These are phyloP conservation scores for Ceyx cyanopectus DNA, from an alignment of 2,113 vertebrate genomes.

Conservation along the genomic window DNA sequence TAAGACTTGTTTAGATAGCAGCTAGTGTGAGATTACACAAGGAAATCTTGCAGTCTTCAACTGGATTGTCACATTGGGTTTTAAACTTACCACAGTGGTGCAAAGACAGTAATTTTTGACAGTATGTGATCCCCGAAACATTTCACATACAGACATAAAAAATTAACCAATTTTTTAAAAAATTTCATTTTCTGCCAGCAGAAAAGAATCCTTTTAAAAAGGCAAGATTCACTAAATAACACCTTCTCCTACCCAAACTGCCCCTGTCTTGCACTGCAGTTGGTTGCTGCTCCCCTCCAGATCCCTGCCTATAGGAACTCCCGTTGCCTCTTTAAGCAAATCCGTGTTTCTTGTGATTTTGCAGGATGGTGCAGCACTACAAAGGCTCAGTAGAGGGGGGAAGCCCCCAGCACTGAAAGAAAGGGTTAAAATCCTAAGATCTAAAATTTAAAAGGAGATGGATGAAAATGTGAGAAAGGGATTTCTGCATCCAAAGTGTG, in stretches of 20 bases:
- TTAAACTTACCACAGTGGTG: constrained; percentile 16
- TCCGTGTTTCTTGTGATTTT: not conserved
- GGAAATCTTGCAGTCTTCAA: constrained; percentile 40
- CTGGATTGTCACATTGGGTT: constrained; percentile 19
- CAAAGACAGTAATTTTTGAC: not conserved
- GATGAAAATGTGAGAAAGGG: not conserved
- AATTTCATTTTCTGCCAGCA: constrained; percentile 63
- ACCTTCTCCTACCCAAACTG: not conserved
- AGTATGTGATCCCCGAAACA: not conserved
- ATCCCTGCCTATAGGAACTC: not conserved
- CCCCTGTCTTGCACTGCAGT: not conserved
- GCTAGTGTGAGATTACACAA: not conserved
- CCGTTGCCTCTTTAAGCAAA: constrained; percentile 45
- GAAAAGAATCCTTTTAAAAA: constrained; percentile 60
- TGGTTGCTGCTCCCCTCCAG: not conserved
- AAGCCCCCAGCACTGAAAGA: not conserved
- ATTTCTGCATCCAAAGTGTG: not conserved
- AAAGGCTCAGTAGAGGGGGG: not conserved
- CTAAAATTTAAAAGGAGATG: not conserved
- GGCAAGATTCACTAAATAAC: not conserved
- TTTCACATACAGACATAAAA: constrained; percentile 1
- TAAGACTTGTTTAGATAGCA: constrained; percentile 10
- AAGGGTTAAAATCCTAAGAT: not conserved
- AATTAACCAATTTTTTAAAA: constrained; percentile 28
- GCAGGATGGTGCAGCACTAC: not conserved